Conservation (phyloP, 2,797 vertebrate species). For the Protosalanx chinensis region DNA sequence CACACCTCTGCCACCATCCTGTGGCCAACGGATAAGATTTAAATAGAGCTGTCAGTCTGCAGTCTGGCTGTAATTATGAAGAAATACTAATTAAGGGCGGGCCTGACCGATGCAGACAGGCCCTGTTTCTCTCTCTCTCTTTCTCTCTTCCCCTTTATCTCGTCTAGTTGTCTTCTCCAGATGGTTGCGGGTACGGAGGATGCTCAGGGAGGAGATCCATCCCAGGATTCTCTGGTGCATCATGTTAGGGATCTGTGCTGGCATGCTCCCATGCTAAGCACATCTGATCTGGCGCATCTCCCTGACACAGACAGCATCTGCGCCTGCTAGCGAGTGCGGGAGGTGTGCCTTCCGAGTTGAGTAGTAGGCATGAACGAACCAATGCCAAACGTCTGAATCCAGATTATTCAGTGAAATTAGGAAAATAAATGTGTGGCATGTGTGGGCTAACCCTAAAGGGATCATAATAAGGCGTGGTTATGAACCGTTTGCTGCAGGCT, state of each 20-base stretch:
- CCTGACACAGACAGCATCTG: not conserved
- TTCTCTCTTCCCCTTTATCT: not conserved
- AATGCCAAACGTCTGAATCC: constrained; percentile 9
- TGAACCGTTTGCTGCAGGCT: not conserved
- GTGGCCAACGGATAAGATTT: constrained; percentile 41
- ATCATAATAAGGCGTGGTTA: not conserved
- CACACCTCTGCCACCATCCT: constrained; percentile 33
- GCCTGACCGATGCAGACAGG: constrained; percentile 50
- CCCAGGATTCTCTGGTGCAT: constrained; percentile 3
- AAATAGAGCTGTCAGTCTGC: constrained; percentile 63
- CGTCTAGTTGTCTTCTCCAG: constrained; percentile 61
- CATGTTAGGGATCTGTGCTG: constrained; percentile 25
- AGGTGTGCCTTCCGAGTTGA: no score
- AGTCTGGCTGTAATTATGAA: constrained; percentile 65
- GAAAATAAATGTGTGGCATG: no score
- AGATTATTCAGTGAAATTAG: not conserved
- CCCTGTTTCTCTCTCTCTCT: constrained; percentile 3
- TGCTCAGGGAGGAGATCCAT: constrained; percentile 52
- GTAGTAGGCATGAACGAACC: constrained; percentile 13
- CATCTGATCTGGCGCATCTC: constrained; percentile 30
- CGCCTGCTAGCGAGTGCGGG: constrained; percentile 24
- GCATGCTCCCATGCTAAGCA: constrained; percentile 40
- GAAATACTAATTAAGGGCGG: constrained; percentile 67
- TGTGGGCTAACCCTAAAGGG: not conserved
- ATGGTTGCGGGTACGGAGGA: constrained; percentile 64